Conservation (phyloP, 1,140 invertebrate species). For the Formica selysi region DNA sequence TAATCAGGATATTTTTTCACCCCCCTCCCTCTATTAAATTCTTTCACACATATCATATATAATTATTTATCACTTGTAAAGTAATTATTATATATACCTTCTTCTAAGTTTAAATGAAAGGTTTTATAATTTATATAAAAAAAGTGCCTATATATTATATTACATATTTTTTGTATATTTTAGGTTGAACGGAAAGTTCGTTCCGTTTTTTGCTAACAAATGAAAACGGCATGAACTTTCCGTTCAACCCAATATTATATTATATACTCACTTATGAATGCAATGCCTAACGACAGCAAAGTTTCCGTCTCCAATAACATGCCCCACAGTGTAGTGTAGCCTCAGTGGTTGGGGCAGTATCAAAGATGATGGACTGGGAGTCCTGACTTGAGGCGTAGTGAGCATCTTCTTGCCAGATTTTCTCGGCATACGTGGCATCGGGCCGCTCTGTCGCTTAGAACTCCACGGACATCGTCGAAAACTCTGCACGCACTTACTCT, state of each 20-base stretch:
- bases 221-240: too few species aligned
- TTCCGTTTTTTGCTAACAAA: too few species aligned
- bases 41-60: not conserved
- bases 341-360: conserved; percentile 82
- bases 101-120: not conserved
- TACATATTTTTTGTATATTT: too few species aligned
- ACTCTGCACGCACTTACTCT: conserved; percentile 91
- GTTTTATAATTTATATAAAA: not conserved
- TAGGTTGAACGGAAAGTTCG: too few species aligned
- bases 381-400: conserved; percentile 79
- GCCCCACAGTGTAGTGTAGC: conserved; percentile 86
- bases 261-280: conserved; percentile 89
- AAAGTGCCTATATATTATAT: too few species aligned
- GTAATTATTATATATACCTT: not conserved
- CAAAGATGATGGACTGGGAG: conserved; percentile 81
- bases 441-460: conserved; percentile 81
- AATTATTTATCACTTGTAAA: not conserved
- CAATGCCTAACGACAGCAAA: conserved; percentile 96
- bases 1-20: conserved; percentile 25
- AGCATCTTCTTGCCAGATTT: conserved; percentile 83
- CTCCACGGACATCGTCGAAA: conserved; percentile 89
- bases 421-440: conserved; percentile 84
- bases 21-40: conserved; percentile 12
- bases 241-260: not conserved
- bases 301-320: conserved; percentile 95